Base-by-base conservation (phyloP, 2,113 vertebrate genomes). In the Holacanthus passer region DNA sequence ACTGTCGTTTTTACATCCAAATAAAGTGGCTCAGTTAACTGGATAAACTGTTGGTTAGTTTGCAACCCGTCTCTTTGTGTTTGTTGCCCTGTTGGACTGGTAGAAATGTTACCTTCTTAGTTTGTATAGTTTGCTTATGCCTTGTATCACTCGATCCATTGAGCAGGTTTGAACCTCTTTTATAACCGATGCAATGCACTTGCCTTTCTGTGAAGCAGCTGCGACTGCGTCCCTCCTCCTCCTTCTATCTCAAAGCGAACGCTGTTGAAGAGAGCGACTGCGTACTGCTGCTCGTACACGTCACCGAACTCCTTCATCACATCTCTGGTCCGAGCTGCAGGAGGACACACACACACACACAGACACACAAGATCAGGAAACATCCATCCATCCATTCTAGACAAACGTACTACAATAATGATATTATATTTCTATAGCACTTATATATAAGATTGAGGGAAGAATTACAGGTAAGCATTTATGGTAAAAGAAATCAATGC, bases 201-300 rank as follows among this genome's bases (percentile, higher is more conserved):
- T 93, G 95, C 98, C 96, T 98, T 98, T 62, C 98, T 95, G 93
- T 97, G 97, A 0, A 99, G 96, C 55, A 99, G 96, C 94, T 99
- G 98, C 0, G 97, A 77, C 93, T 99, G 98, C 0, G 94, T 90
- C 3, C 89, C 91, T 1, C 96, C 96, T 0, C 95, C 93, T 74
- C 96, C 98, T 87, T 99, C 98, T 0, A 99, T 97, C 91, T 99
- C 98, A 11, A 94, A 97, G 35, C 98, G 97, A 66, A 98, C 95
- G 11, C 95, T 97, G 94, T 96, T 98, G 95, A 99, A 99, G 71
- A 99, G 96, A 0, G 97, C 96, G 0, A 99, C 96, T 0, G 96
- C 96, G 3, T 97, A 98, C 89, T 99, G 98, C 89, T 98, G 96
- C 90, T 93, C 82, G 0, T 97, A 99, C 77, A 96, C 92, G 0